Evolutionary conservation across 1,140 invertebrate species (phyloP).

Genomic region (Drosophila sulfurigaster): DNA sequence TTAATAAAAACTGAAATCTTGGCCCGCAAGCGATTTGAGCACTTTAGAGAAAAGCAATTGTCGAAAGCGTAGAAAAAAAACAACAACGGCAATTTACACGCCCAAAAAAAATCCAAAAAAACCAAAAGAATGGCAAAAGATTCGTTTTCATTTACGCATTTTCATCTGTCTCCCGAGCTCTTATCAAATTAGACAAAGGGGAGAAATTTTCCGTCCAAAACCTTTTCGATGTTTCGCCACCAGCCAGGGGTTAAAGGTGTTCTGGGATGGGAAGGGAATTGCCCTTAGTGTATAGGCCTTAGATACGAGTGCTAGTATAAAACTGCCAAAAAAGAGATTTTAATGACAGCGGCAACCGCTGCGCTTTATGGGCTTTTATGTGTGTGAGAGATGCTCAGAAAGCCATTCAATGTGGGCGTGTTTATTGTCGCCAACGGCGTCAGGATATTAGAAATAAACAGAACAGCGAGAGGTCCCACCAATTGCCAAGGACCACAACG

Average conservation of each 20-base stretch:
- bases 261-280: conserved; percentile 57
- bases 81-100: conserved; percentile 59
- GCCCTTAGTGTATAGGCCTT: conserved; percentile 47
- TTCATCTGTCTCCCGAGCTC: conserved; percentile 24
- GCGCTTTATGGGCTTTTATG: conserved; percentile 68
- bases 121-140: conserved; percentile 32
- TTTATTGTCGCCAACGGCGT: conserved; percentile 70
- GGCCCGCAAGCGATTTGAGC: conserved; percentile 48
- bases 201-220: conserved; percentile 50
- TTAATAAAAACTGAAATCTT: conserved; percentile 5
- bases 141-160: conserved; percentile 39
- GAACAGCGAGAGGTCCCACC: conserved; percentile 61
- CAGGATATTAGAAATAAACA: conserved; percentile 80
- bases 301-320: conserved; percentile 65
- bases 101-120: conserved; percentile 1
- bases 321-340: conserved; percentile 68
- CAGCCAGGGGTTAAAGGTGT: conserved; percentile 69
- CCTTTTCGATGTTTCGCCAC: conserved; percentile 40
- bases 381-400: conserved; percentile 51
- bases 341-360: conserved; percentile 72
- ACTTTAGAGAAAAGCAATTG: conserved; percentile 47
- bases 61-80: conserved; percentile 23
- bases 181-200: conserved; percentile 79
- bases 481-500: conserved; percentile 4
- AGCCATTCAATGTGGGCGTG: conserved; percentile 73